Evolutionary conservation across 37 sponge, comb jelly and placozoan species (phyloP), one percentile per base, ranked within the genome.

Genomic region (Eunapius fragilis): DNA sequence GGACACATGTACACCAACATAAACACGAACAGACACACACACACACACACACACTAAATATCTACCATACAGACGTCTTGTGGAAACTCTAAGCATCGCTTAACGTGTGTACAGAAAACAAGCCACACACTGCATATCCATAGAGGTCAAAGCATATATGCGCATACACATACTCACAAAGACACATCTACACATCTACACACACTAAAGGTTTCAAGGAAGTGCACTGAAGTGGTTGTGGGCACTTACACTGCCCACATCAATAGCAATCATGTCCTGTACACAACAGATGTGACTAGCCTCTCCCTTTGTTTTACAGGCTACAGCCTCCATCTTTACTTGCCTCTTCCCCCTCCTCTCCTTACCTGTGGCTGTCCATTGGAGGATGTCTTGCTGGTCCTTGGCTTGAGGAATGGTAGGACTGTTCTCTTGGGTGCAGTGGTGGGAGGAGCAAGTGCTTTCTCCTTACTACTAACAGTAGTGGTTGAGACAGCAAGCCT

Each of bases 321-420:
- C 41, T 9, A 41, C 3, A 3, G 6, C 41, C 41, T 41, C 3
- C 6, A 9, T 41, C 41, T 3, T 6, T 41, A 6, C 6, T 41
- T 41, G 17, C 58, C 58, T 17, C 22, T 58, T 0, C 58, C 58
- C 58, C 58, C 14, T 11, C 58, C 58, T 24, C 75, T 37, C 5
- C 75, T 58, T 19, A 58, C 58, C 58, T 58, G 58, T 58, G 41
- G 41, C 41, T 58, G 58, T 1, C 58, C 58, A 58, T 58, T 58
- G 58, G 58, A 58, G 14, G 58, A 58, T 10, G 58, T 58, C 58
- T 58, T 58, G 58, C 6, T 19, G 22, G 58, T 58, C 35, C 35
- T 76, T 3, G 38, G 23, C 80, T 47, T 78, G n/a, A 78, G 41
- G 79, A 38, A 78, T 41, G 75, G 75, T 0, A 75, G 75, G 35